Percentiles rank a stretch among this genome's conserved stretches.
Conservation (phyloP, 2,113 vertebrate species). For the Sander lucioperca region DNA sequence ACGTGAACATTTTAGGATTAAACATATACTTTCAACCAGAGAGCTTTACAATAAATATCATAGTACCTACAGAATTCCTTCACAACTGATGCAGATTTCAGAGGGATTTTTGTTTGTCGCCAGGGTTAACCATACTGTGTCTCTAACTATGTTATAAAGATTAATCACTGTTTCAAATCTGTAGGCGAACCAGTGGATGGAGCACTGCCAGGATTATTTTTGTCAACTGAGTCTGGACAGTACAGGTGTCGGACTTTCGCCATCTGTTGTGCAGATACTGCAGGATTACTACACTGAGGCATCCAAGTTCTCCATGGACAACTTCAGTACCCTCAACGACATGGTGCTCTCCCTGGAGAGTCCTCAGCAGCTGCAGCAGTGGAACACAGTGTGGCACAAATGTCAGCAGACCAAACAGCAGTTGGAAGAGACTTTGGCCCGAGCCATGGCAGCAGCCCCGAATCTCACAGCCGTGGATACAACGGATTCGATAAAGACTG, state of each 20-base stretch:
- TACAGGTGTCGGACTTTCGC: conserved; percentile 48
- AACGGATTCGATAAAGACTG: background rate
- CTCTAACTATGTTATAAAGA: background rate
- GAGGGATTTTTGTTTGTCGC: background rate
- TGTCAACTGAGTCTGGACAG: conserved; percentile 68
- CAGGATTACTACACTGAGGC: conserved; percentile 82
- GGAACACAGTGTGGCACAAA: conserved; percentile 82
- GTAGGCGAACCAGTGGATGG: conserved; percentile 83
- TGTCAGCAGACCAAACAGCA: conserved; percentile 81
- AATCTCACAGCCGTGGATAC: conserved; percentile 2
- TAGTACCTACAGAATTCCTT: background rate
- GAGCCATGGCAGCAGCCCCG: conserved; percentile 9
- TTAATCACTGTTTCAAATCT: conserved; percentile 1
- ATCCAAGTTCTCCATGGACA: conserved; percentile 83
- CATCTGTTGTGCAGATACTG: conserved; percentile 73
- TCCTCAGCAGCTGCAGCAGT: conserved; percentile 77
- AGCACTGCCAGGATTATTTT: conserved; percentile 82
- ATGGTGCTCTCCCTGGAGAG: conserved; percentile 80
- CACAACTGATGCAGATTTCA: background rate
- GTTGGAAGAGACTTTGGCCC: conserved; percentile 79
- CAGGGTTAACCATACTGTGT: background rate
- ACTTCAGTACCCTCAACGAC: conserved; percentile 81
- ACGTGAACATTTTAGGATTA: background rate
- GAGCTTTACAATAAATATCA: background rate
- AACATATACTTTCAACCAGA: background rate